A percentile compares a stretch with the other conserved stretches of the same genome.
These are phyloP conservation scores for Falco cherrug DNA, from an alignment of 2,797 vertebrate species.

Conservation along the genomic window DNA sequence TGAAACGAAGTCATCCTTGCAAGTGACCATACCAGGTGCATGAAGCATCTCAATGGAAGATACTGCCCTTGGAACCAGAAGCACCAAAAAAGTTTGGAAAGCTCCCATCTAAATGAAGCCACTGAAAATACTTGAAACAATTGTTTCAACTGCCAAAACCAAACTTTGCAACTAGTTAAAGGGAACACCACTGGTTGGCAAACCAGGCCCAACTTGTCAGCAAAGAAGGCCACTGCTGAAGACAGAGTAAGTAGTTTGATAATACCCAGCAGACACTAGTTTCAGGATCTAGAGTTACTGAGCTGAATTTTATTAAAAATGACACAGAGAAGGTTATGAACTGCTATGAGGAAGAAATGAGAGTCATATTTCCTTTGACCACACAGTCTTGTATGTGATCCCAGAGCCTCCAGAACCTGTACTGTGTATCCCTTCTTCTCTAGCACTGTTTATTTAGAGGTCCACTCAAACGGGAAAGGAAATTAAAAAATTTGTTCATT, in stretches of 20 bases:
- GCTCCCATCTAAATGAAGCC: background rate
- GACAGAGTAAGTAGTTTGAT: background rate
- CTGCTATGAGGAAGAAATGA: constrained; percentile 21
- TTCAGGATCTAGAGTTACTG: background rate
- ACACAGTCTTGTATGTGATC: background rate
- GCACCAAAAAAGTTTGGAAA: background rate
- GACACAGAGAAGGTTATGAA: constrained; percentile 42
- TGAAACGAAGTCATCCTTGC: background rate
- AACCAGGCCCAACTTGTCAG: background rate
- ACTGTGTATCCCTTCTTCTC: background rate
- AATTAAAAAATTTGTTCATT: constrained; percentile 29
- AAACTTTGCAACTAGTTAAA: background rate
- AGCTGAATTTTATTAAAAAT: constrained; percentile 45
- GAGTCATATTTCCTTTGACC: constrained; percentile 33
- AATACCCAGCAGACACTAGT: background rate
- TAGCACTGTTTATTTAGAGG: constrained; percentile 13
- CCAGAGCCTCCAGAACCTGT: background rate
- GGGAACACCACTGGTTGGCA: background rate
- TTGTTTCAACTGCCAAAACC: background rate
- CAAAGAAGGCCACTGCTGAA: background rate
- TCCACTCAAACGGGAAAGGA: background rate
- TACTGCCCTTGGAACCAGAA: background rate
- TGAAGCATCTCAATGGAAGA: background rate
- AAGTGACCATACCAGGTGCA: background rate
- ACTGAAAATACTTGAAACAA: background rate